Conservation (phyloP, 2,797 vertebrate species). For the Syndactyla subalaris region DNA sequence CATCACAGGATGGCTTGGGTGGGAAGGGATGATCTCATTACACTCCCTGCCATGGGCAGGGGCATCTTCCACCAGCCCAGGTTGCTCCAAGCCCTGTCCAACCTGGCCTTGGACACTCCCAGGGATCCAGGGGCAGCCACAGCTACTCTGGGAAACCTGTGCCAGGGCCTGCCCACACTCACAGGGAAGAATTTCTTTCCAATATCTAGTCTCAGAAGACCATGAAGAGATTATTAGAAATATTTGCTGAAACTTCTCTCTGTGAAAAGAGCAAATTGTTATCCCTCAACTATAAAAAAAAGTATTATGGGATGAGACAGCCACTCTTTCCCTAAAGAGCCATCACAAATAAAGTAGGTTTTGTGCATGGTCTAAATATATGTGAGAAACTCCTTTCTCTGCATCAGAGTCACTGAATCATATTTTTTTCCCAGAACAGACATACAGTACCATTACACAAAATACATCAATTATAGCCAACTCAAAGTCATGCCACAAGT, state of each 20-base stretch:
- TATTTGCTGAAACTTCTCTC: neutral
- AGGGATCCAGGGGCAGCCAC: neutral
- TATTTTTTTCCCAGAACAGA: neutral
- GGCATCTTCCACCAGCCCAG: neutral
- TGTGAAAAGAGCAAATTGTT: neutral
- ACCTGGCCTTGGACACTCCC: accelerated
- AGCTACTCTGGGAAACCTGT: neutral
- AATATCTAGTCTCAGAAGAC: neutral
- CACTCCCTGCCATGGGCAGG: no score
- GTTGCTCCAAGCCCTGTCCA: neutral
- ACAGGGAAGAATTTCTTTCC: neutral
- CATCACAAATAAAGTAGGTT: neutral
- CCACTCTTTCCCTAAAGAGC: neutral
- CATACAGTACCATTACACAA: accelerated
- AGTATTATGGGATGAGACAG: accelerated
- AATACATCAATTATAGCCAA: neutral
- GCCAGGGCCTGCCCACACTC: neutral
- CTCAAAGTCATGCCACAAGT: neutral
- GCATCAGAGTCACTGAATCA: neutral
- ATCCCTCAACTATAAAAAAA: neutral
- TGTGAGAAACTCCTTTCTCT: neutral
- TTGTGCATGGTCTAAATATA: neutral
- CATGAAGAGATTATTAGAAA: neutral
- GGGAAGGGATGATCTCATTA: neutral
- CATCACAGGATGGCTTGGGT: neutral